Evolutionary conservation across 2,113 vertebrate genomes (phyloP).

Genomic region (Takifugu bimaculatus): DNA sequence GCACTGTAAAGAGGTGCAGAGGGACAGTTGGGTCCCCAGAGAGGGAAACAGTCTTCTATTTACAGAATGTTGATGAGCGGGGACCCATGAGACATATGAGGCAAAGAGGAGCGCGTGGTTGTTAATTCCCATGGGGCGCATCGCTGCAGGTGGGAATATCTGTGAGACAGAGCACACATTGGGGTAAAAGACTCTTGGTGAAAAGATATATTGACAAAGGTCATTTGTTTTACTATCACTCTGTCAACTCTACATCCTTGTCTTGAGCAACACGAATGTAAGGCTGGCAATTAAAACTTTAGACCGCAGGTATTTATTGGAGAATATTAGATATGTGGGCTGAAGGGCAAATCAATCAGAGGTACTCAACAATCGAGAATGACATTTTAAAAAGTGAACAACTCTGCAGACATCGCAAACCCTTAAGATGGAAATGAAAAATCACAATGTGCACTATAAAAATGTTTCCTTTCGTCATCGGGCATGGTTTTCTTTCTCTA

Average conservation of each 20-base stretch:
- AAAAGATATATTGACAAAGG: slow-evolving; percentile 21
- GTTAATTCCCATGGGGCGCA: slow-evolving; percentile 29
- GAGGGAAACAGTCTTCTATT: slow-evolving; percentile 36
- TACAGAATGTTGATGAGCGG: slow-evolving; percentile 39
- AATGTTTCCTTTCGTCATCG: slow-evolving; percentile 41
- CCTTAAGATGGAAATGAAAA: slow-evolving; percentile 36
- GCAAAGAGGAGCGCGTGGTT: slow-evolving; percentile 28
- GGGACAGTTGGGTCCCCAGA: slow-evolving; percentile 20
- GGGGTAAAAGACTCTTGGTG: background rate
- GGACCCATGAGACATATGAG: slow-evolving; percentile 29
- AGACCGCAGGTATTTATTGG: background rate
- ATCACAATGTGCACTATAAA: slow-evolving; percentile 28
- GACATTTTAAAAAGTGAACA: background rate
- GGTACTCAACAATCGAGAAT: slow-evolving; percentile 6
- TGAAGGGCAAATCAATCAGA: slow-evolving; percentile 20
- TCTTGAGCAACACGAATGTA: slow-evolving; percentile 33
- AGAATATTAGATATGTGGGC: background rate
- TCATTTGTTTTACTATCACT: slow-evolving; percentile 19
- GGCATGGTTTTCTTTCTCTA: slow-evolving; percentile 6
- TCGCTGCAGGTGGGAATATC: slow-evolving; percentile 42
- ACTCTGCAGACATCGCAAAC: slow-evolving; percentile 4
- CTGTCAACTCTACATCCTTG: slow-evolving; percentile 32
- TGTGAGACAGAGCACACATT: slow-evolving; percentile 24
- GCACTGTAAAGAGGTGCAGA: slow-evolving; percentile 11
- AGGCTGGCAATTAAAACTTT: slow-evolving; percentile 25